Evolutionary conservation across 2,797 vertebrate genomes (phyloP).

Genomic region (Sciurus vulgaris): DNA sequence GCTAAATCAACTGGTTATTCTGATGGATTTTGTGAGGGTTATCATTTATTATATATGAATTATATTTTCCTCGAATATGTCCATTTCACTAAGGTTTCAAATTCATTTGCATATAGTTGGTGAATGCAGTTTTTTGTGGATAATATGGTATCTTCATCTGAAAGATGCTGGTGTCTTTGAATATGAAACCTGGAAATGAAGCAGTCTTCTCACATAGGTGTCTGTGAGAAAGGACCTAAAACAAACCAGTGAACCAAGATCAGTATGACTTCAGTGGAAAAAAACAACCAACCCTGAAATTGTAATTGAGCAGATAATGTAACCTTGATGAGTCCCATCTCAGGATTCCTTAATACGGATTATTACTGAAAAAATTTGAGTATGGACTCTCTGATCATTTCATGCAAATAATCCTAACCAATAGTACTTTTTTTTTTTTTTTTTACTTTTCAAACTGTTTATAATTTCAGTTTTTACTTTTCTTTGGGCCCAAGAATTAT

Average conservation of each 20-base stretch:
- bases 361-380: constrained; percentile 45
- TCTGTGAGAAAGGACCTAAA: neutral
- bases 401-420: neutral
- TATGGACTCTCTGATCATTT: neutral
- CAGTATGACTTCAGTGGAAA: neutral
- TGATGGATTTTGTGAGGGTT: neutral
- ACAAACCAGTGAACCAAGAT: neutral
- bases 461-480: constrained; percentile 38
- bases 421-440: neutral
- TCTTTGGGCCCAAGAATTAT: neutral
- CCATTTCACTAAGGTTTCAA: neutral
- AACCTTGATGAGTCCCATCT: neutral
- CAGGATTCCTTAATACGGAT: neutral
- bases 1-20: neutral
- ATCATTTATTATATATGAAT: neutral
- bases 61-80: neutral
- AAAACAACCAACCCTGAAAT: neutral
- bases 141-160: neutral
- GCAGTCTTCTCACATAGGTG: neutral
- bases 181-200: neutral
- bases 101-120: neutral
- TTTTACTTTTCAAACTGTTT: neutral
- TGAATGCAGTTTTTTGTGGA: neutral
- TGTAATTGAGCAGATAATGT: neutral
- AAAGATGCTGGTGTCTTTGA: neutral